phyloP scores from a whole-genome alignment of 2,797 vertebrate genomes.

The Melanotaenia nigrans region DNA sequence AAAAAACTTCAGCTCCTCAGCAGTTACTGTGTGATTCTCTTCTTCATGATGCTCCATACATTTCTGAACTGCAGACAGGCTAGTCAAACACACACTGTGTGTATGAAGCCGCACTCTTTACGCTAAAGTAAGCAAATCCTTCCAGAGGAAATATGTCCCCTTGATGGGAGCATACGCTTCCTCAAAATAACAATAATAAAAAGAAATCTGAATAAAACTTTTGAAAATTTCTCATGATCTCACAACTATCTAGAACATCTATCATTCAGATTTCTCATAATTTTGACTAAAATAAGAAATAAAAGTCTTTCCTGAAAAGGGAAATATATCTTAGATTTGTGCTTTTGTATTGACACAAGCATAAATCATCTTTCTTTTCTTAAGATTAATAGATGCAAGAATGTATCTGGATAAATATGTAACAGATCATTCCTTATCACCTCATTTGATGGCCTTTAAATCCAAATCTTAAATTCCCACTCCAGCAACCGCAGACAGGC shows the following conservation, averaged over 20 bases:
- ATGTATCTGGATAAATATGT: conserved; percentile 29
- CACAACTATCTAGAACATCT: not conserved
- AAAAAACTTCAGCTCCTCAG: not conserved
- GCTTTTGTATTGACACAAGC: not conserved
- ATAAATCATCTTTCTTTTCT: not conserved
- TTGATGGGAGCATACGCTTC: too few species aligned
- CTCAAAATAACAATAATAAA: too few species aligned
- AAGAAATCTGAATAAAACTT: too few species aligned
- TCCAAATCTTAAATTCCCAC: conserved; percentile 45
- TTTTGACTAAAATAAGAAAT: not conserved
- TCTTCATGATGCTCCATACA: not conserved
- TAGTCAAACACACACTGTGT: too few species aligned
- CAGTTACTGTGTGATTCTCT: not conserved
- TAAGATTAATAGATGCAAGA: conserved; percentile 21
- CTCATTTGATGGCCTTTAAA: conserved; percentile 59
- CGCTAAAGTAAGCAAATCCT: not conserved
- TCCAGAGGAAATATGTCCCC: not conserved
- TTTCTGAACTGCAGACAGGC: not conserved
- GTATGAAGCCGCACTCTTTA: too few species aligned
- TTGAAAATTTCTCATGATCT: not conserved
- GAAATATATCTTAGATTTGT: not conserved
- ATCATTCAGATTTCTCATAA: not conserved
- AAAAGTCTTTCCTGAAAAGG: not conserved
- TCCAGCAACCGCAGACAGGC: conserved; percentile 56
- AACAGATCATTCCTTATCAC: conserved; percentile 54